Evolutionary conservation across 53 echinoderm and acorn worm species (phyloP).

Genomic region (Echinarachnius parma): DNA sequence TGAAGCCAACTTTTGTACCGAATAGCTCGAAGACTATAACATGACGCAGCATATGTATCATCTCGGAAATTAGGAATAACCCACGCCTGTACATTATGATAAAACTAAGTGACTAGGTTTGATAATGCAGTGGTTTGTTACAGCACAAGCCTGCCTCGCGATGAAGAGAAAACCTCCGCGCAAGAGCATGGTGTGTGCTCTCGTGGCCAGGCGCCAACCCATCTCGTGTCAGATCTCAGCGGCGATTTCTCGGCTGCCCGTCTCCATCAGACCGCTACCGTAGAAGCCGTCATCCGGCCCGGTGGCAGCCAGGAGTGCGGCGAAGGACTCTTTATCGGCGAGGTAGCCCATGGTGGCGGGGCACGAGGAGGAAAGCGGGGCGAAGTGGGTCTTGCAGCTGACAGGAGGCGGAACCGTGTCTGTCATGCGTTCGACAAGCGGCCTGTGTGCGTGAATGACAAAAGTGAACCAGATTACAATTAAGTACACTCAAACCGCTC

Average conservation of each 20-base stretch:
- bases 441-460: not conserved
- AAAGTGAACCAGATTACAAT: not conserved
- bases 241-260: constrained; percentile 5
- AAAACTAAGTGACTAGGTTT: too few species aligned
- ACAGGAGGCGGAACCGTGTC: not conserved
- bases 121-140: too few species aligned
- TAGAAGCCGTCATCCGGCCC: not conserved
- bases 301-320: not conserved
- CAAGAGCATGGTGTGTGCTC: too few species aligned
- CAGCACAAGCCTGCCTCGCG: too few species aligned
- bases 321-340: not conserved
- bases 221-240: constrained; percentile 36
- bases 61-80: too few species aligned
- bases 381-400: constrained; percentile 14
- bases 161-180: too few species aligned
- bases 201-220: too few species aligned
- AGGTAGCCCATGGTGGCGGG: not conserved
- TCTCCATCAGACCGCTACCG: not conserved
- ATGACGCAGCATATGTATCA: too few species aligned
- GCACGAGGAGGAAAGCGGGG: not conserved
- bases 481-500: too few species aligned
- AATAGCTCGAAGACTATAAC: too few species aligned
- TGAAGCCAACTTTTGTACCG: too few species aligned
- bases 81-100: too few species aligned
- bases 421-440: constrained; percentile 1